Evolutionary conservation across 37 sponge, comb jelly and placozoan species (phyloP).

Genomic region (Mnemiopsis leidyi): DNA sequence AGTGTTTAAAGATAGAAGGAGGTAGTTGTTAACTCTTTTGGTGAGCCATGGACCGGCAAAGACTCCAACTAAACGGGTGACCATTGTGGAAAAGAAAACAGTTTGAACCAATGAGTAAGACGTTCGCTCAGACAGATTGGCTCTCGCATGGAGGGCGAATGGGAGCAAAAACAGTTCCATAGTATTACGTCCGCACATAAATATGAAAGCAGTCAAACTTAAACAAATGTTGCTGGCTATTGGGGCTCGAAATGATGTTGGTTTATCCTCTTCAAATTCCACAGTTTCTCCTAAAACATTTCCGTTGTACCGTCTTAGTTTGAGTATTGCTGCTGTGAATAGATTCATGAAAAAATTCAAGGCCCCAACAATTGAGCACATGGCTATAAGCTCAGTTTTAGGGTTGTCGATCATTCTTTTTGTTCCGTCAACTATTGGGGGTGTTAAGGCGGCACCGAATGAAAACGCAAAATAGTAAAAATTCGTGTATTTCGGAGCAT

Average conservation of each 20-base stretch:
- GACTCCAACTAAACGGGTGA: background rate
- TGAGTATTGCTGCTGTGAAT: background rate
- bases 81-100: background rate
- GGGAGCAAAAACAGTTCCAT: slow-evolving; percentile 37
- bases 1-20: background rate
- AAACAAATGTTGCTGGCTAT: background rate
- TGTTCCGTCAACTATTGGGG: background rate
- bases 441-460: background rate
- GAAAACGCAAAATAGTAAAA: slow-evolving; percentile 25
- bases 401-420: background rate
- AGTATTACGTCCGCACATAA: slow-evolving; percentile 1
- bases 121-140: background rate
- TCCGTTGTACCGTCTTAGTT: background rate
- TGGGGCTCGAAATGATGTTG: background rate
- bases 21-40: background rate
- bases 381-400: background rate
- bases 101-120: background rate
- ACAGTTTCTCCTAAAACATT: background rate
- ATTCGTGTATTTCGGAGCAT: slow-evolving; percentile 55
- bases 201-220: background rate
- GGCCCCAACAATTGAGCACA: slow-evolving; percentile 10
- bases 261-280: background rate
- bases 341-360: background rate
- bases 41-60: background rate
- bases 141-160: background rate